These are phyloP conservation scores for Gambusia affinis DNA, from an alignment of 2,113 vertebrate genomes.

Conservation along the genomic window DNA sequence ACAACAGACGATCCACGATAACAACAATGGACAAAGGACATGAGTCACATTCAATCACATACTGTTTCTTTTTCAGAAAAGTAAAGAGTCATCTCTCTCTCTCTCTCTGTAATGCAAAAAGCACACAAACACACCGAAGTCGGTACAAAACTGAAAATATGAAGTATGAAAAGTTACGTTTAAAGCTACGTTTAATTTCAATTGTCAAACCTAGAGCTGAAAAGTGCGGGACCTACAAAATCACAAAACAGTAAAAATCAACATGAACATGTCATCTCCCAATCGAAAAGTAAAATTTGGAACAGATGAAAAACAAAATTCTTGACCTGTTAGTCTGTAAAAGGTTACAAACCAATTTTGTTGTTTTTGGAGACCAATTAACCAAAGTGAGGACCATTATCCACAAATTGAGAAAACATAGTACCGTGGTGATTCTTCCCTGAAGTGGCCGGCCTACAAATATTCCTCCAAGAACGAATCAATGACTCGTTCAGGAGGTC, in stretches of 20 bases:
- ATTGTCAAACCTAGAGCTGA: background rate
- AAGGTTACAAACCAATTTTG: background rate
- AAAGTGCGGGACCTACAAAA: too few species aligned
- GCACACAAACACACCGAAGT: conserved; percentile 14
- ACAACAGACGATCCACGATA: conserved; percentile 49
- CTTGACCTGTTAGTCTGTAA: background rate
- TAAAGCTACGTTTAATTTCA: background rate
- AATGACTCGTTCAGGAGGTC: background rate
- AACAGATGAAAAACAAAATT: background rate
- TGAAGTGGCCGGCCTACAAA: background rate
- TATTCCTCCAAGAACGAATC: background rate
- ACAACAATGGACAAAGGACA: conserved; percentile 77
- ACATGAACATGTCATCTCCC: background rate
- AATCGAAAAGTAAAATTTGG: background rate
- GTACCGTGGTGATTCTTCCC: background rate
- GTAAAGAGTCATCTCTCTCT: conserved; percentile 51
- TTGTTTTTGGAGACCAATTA: background rate
- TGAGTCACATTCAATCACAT: conserved; percentile 71
- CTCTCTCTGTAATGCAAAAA: background rate
- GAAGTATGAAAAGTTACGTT: background rate
- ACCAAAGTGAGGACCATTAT: background rate
- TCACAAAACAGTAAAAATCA: background rate
- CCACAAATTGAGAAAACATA: background rate
- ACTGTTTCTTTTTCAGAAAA: conserved; percentile 59
- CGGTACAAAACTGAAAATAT: conserved; percentile 27